Conservation (phyloP, 2,888 invertebrate species). For the Eristalinus sepulchralis region DNA sequence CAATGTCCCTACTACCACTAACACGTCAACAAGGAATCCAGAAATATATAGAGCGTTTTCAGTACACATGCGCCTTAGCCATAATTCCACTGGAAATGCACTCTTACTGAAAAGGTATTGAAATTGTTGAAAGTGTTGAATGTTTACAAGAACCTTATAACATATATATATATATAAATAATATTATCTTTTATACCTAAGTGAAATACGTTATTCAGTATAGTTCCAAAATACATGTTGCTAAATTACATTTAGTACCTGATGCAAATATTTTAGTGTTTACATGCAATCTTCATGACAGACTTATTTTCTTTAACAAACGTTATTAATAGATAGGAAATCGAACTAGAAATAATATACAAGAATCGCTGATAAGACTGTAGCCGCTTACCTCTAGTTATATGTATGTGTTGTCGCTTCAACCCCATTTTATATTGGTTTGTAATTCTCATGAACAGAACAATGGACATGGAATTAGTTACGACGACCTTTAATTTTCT, state of each 20-base stretch:
- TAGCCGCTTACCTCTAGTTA: constrained; percentile 9
- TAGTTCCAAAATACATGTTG: too few relatives aligned
- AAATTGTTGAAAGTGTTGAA: constrained; percentile 15
- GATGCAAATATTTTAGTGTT: too few relatives aligned
- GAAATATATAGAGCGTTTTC: constrained; percentile 64
- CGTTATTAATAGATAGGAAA: neutral
- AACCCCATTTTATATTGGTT: constrained; percentile 43
- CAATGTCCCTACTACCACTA: constrained; percentile 35
- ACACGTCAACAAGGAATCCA: constrained; percentile 27
- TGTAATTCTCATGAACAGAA: constrained; percentile 50
- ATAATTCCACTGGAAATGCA: constrained; percentile 38
- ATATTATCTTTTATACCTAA: too few relatives aligned
- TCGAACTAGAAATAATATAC: neutral
- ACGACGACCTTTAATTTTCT: constrained; percentile 31
- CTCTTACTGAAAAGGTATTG: constrained; percentile 12
- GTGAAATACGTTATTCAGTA: too few relatives aligned
- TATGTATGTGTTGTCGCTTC: constrained; percentile 37
- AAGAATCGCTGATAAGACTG: constrained; percentile 25
- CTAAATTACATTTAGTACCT: too few relatives aligned
- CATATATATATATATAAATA: neutral
- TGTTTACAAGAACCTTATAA: neutral
- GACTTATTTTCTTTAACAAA: too few relatives aligned
- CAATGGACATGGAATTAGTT: constrained; percentile 52
- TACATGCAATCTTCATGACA: too few relatives aligned
- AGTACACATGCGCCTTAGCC: constrained; percentile 56